Base-by-base conservation (phyloP, 2,113 vertebrate genomes). In the Pholis gunnellus region DNA sequence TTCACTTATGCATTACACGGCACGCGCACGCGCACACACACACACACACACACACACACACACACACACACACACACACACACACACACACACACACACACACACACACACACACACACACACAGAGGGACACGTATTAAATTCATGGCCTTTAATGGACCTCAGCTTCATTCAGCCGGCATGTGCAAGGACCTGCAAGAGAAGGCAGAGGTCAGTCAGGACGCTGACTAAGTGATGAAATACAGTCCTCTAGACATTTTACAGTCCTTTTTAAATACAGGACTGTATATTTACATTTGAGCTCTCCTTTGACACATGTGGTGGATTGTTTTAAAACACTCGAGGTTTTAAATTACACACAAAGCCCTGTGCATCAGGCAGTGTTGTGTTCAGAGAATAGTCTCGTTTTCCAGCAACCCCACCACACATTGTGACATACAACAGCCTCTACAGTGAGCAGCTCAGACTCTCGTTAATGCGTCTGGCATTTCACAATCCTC, bases 61-160 rank as follows among this genome's bases (percentile, higher is more conserved):
- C 46, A 50, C 52, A 66, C 79, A 70, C 42, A 38, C 79, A 71
- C 73, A 84, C 63, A 78, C 76, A 82, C 29, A 57, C 9, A 42
- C 40, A 42, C 40, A 48, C 46, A 48, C 46, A 48, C 50, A 66
- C 79, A 70, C 42, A 38, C 79, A 70, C 73, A 48, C 46, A 48
- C 50, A 66, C 79, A 70, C 42, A 36, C 79, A 70, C 73, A 84
- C 63, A 78, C 76, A 82, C 29, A 57, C 6, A 40, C 38, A 40
- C 38, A 48, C 46, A 48, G 67, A 75, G 6, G 38, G 46, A 66
- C 75, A 9, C 72, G 85, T 86, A 6, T 59, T 88, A 85, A 75
- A 89, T 90, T 79, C 67, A 89, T 91, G 79, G 36, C 66, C 75
- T 91, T 89, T 46, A 89, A 92, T 91, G 88, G 75, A 75, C 86